Base-by-base conservation (phyloP, 2,113 vertebrate species). In the Vidua chalybeata region DNA sequence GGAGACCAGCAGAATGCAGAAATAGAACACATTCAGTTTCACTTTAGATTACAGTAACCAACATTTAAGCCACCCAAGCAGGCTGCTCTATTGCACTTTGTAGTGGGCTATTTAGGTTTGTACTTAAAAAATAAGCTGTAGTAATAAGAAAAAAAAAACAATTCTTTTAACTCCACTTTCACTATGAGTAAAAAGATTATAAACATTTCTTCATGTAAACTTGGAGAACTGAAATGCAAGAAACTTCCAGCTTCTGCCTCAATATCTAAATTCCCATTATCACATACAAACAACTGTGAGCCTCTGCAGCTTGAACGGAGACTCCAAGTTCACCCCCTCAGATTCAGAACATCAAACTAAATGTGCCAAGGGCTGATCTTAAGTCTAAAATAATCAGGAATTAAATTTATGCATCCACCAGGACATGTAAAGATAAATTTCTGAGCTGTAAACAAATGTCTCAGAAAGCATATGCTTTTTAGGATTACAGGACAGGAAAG, bases 381-480 rank as follows among this genome's bases (percentile, higher is more conserved):
- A 13, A 30, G 6, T 54, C 61, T 41, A 54, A 95, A 72, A 79
- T 69, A 14, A 39, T 41, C 5, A 1, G 8, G 31, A 93, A 68
- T 1, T 2, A 61, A 69, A 78, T 59, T 11, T 33, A 61, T 51
- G 9, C 19, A 61, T 26, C 56, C 27, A 84, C 28, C 27, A 41
- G 37, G 27, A 78, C 22, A 17, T 1, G 13, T 2, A 35, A 54
- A 62, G 24, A 58, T 35, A 68, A 46, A 63, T 74, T 93, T 39
- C 76, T 35, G 35, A 71, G 27, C 26, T 3, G 0, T 20, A 56
- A 66, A 87, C 8, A 58, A 62, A 55, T 30, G 4, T 61, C 41
- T 41, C 15, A 3, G 11, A n/a, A 86, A 58, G 7, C 10, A 52
- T 20, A 21, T 0, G 0, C 2, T 62, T 30, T 9, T 64, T 26